Evolutionary conservation across 2,113 vertebrate species (phyloP).

Genomic region (Antechinus flavipes): DNA sequence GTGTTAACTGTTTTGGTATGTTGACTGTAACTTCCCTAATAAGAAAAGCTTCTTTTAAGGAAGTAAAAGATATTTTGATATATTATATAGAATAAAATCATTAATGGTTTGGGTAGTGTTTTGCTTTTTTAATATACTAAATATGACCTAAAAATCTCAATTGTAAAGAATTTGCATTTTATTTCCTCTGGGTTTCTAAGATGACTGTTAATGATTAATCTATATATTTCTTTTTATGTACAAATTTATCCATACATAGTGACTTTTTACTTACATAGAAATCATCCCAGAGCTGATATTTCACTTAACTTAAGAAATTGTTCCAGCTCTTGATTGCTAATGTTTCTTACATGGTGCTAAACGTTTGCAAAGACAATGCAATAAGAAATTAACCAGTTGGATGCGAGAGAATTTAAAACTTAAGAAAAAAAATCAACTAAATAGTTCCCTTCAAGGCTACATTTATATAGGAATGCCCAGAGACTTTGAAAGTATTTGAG

Average conservation of each 20-base stretch:
- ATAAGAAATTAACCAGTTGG: slow-evolving; percentile 22
- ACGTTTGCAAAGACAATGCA: background rate
- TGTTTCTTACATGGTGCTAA: slow-evolving; percentile 34
- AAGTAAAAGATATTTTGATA: slow-evolving; percentile 40
- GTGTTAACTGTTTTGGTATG: background rate
- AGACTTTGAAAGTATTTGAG: background rate
- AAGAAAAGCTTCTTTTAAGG: slow-evolving; percentile 38
- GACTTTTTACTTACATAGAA: slow-evolving; percentile 31
- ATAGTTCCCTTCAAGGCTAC: slow-evolving; percentile 8
- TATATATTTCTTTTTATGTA: slow-evolving; percentile 21
- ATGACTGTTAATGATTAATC: slow-evolving; percentile 29
- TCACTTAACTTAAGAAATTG: slow-evolving; percentile 22
- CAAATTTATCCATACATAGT: background rate
- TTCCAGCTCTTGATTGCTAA: slow-evolving; percentile 27
- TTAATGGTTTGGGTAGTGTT: slow-evolving; percentile 2
- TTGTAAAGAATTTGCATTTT: slow-evolving; percentile 42
- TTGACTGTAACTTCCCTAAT: slow-evolving; percentile 50
- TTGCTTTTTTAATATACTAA: background rate
- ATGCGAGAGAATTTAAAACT: slow-evolving; percentile 28
- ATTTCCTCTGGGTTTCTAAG: slow-evolving; percentile 24
- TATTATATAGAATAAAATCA: slow-evolving; percentile 9
- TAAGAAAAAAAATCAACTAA: background rate
- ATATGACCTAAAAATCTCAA: background rate
- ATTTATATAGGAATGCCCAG: background rate
- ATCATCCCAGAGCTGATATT: background rate